phyloP scores from a whole-genome alignment of 1,140 invertebrate genomes.

The Zaprionus lachaisei region DNA sequence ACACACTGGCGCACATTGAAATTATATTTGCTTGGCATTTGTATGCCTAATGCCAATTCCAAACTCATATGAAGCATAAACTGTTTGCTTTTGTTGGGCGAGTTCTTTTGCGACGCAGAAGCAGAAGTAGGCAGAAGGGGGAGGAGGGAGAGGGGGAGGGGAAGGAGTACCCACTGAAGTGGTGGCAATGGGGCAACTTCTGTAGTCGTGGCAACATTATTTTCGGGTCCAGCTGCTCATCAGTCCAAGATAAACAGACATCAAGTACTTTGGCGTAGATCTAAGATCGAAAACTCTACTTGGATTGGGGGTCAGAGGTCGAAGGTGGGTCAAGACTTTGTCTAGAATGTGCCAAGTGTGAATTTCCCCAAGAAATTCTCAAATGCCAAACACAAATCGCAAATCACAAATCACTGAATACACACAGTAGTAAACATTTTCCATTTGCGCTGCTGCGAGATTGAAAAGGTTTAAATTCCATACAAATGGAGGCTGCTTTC shows the following conservation, averaged over 20 bases:
- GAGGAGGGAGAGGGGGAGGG: no score
- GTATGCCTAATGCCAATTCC: constrained; percentile 47
- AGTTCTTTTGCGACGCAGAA: constrained; percentile 14
- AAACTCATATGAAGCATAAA: constrained; percentile 49
- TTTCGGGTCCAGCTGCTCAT: neutral
- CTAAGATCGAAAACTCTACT: constrained; percentile 4
- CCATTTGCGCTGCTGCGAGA: constrained; percentile 5
- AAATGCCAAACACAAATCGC: constrained; percentile 36
- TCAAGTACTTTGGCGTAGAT: constrained; percentile 5
- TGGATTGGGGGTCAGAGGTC: neutral
- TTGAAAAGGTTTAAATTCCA: constrained; percentile 53
- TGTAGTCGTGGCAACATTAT: constrained; percentile 27
- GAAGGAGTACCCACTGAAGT: neutral
- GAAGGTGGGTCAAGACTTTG: neutral
- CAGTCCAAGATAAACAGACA: constrained; percentile 33
- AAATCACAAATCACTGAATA: constrained; percentile 42
- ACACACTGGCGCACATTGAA: constrained; percentile 3
- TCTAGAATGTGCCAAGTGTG: constrained; percentile 35
- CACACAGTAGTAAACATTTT: constrained; percentile 7
- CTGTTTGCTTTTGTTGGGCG: constrained; percentile 44
- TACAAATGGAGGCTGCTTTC: constrained; percentile 15
- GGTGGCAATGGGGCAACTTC: neutral
- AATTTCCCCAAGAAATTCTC: constrained; percentile 28
- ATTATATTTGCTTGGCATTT: constrained; percentile 48
- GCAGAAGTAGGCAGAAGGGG: neutral